Conservation (phyloP, 2,113 vertebrate genomes). For the Microtus pennsylvanicus region DNA sequence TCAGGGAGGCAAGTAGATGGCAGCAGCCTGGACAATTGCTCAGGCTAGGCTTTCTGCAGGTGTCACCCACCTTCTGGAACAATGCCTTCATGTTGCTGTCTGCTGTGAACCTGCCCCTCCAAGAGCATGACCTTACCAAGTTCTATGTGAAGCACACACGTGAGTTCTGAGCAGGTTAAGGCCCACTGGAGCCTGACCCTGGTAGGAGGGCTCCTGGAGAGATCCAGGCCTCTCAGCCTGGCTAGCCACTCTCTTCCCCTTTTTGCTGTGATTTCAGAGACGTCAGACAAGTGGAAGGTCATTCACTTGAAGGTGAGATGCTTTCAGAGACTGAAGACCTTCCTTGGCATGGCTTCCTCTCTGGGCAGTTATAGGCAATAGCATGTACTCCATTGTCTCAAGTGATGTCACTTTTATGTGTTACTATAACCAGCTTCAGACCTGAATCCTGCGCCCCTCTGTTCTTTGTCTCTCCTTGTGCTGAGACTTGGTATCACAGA, state of each 20-base stretch:
- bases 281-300: constrained; percentile 91
- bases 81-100: too few relatives aligned
- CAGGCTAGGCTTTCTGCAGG: too few relatives aligned
- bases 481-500: not conserved
- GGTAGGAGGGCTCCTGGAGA: not conserved
- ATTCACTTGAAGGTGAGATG: constrained; percentile 90
- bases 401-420: accelerated
- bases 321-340: not conserved
- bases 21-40: too few relatives aligned
- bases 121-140: constrained; percentile 85
- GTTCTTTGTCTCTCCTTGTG: accelerated
- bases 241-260: not conserved
- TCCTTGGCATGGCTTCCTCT: not conserved
- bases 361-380: not conserved
- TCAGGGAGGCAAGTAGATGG: too few relatives aligned
- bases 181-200: accelerated
- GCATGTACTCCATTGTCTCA: too few relatives aligned
- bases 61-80: too few relatives aligned
- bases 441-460: too few relatives aligned
- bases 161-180: constrained; percentile 74
- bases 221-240: not conserved
- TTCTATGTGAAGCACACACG: constrained; percentile 92
- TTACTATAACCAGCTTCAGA: too few relatives aligned
- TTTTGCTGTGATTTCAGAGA: constrained; percentile 80
- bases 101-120: constrained; percentile 16